Evolutionary conservation across 2,797 vertebrate species (phyloP).

Genomic region (Hippoglossus hippoglossus): DNA sequence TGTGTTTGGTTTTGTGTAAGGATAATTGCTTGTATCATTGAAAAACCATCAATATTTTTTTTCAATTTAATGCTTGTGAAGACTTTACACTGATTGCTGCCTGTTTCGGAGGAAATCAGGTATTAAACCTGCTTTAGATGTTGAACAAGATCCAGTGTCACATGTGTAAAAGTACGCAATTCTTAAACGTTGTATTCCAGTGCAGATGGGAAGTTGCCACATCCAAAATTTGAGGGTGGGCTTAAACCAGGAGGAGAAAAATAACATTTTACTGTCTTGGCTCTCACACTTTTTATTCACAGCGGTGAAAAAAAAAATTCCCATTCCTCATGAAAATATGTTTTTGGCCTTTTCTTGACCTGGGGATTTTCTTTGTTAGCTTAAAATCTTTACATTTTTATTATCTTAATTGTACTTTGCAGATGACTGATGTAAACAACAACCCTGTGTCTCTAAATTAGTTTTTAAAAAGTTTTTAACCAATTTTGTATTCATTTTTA

Average conservation of each 20-base stretch:
- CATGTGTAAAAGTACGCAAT: neutral
- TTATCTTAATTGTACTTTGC: neutral
- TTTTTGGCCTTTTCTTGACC: constrained; percentile 5
- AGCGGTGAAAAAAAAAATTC: neutral
- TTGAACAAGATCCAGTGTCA: neutral
- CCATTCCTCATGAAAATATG: neutral
- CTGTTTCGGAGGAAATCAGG: constrained; percentile 4
- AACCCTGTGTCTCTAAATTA: too few relatives aligned
- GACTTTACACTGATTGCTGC: neutral
- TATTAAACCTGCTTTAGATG: neutral
- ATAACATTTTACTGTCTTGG: constrained; percentile 16
- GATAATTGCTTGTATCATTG: neutral
- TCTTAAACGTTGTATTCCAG: constrained; percentile 19
- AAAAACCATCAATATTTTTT: neutral
- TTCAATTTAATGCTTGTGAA: too few relatives aligned
- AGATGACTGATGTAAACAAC: neutral
- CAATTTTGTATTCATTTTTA: too few relatives aligned
- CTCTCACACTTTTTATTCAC: constrained; percentile 1
- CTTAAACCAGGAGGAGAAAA: constrained; percentile 16
- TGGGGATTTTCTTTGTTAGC: neutral
- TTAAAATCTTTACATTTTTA: neutral
- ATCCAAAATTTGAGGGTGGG: neutral
- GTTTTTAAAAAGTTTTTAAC: too few relatives aligned
- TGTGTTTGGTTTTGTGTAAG: neutral
- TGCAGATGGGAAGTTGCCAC: neutral